Evolutionary conservation across 2,888 invertebrate species (phyloP).

Genomic region (Dusona sp.): DNA sequence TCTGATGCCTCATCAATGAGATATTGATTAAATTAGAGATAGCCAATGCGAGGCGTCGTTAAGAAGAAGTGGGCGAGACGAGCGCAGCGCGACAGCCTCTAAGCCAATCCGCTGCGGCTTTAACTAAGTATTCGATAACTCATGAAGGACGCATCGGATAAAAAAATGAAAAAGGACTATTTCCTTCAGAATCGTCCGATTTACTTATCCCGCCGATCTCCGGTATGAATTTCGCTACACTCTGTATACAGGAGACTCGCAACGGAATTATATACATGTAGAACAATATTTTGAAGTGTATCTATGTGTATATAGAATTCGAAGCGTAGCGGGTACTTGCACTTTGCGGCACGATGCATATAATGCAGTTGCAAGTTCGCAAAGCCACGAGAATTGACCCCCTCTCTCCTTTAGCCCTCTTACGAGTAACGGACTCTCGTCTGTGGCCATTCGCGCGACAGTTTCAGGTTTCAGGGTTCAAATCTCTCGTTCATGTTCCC

Average conservation of each 20-base stretch:
- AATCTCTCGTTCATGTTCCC: constrained; percentile 31
- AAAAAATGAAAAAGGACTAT: not conserved
- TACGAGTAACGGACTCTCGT: constrained; percentile 49
- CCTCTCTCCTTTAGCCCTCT: constrained; percentile 23
- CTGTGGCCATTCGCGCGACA: constrained; percentile 46
- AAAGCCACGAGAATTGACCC: constrained; percentile 43
- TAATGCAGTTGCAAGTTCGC: constrained; percentile 51
- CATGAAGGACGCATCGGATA: not conserved
- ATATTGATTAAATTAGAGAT: not conserved
- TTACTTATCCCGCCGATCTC: no score
- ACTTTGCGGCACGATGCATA: constrained; percentile 47
- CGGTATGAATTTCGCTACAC: not conserved
- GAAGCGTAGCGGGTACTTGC: constrained; percentile 44
- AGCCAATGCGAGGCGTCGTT: not conserved
- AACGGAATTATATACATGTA: no score
- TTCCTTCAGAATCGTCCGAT: not conserved
- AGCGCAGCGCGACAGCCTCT: no score
- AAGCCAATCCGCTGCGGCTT: not conserved
- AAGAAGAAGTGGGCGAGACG: not conserved
- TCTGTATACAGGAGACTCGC: not conserved
- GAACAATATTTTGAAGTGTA: not conserved
- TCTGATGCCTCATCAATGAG: not conserved
- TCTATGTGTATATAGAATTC: not conserved
- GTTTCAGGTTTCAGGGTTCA: constrained; percentile 63
- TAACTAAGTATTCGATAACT: not conserved